Percentiles rank a stretch among this genome's conserved stretches.
phyloP scores from a whole-genome alignment of 1,140 invertebrate species.

The Carposina sasakii region DNA sequence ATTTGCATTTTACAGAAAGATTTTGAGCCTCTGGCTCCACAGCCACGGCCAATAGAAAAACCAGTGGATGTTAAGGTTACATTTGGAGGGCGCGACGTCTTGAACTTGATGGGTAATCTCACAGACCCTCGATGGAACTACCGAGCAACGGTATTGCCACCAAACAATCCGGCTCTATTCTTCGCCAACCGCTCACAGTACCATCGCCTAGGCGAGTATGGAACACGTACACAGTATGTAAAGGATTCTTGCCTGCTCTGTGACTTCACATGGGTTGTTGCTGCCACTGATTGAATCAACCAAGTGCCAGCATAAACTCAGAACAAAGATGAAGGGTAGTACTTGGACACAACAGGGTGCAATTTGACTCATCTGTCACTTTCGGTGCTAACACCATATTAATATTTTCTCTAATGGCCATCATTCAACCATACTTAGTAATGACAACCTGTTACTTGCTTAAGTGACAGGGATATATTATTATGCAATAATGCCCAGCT shows the following conservation, averaged over 20 bases:
- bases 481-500: too few species aligned
- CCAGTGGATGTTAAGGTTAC: constrained; percentile 52
- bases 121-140: constrained; percentile 61
- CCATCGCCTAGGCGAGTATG: constrained; percentile 62
- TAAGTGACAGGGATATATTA: too few species aligned
- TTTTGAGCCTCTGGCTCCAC: constrained; percentile 57
- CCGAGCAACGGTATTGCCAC: constrained; percentile 58
- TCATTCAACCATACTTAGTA: too few species aligned
- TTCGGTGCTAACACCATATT: constrained; percentile 30
- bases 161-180: constrained; percentile 66
- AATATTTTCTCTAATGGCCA: too few species aligned
- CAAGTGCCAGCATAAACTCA: constrained; percentile 41
- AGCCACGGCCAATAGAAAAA: constrained; percentile 55
- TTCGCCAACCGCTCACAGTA: constrained; percentile 71
- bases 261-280: constrained; percentile 62
- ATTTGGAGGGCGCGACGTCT: constrained; percentile 60
- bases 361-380: constrained; percentile 40
- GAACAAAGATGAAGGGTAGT: constrained; percentile 52
- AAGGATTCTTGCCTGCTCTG: constrained; percentile 60
- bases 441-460: neutral
- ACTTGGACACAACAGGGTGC: constrained; percentile 64
- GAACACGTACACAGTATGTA: constrained; percentile 65
- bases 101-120: constrained; percentile 65
- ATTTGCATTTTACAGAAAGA: constrained; percentile 58
- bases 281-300: constrained; percentile 57